Evolutionary conservation across 2,113 vertebrate species (phyloP).

Genomic region (Alexandromys fortis): DNA sequence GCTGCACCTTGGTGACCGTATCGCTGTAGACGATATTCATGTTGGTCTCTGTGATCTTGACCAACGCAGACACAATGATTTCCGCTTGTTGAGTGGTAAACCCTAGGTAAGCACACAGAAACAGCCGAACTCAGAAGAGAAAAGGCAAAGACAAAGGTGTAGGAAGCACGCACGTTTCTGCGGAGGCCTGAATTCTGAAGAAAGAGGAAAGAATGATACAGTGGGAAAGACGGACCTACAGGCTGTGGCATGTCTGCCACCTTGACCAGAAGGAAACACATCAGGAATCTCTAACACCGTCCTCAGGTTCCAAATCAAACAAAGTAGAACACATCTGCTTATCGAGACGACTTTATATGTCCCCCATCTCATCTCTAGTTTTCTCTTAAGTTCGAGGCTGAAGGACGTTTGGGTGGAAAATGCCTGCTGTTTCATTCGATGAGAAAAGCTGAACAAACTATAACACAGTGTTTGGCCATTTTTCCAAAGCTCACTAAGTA

Average conservation of each 20-base stretch:
- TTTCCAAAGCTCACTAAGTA: neutral
- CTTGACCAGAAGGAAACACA: neutral
- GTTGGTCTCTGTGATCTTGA: constrained; percentile 91
- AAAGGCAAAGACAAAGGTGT: neutral
- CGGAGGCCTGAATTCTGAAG: neutral
- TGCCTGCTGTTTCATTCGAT: neutral
- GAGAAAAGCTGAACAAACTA: neutral
- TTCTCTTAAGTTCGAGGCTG: neutral
- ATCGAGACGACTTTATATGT: neutral
- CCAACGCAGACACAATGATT: constrained; percentile 89
- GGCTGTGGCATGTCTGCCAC: neutral
- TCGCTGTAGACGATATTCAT: constrained; percentile 93
- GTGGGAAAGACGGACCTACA: neutral
- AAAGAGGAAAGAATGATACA: neutral
- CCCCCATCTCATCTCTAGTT: neutral
- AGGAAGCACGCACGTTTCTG: neutral
- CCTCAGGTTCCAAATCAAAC: neutral
- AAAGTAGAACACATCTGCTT: neutral
- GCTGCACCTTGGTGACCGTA: constrained; percentile 97
- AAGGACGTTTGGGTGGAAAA: neutral
- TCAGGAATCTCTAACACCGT: rapidly evolving
- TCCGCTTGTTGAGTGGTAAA: constrained; percentile 94
- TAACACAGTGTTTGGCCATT: neutral
- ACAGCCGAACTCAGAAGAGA: neutral
- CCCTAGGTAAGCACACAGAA: constrained; percentile 86